Conservation (phyloP, 30 jellyfish, hydroid and myxozoan species). For the Aurelia aurita complex sp. Pacific region DNA sequence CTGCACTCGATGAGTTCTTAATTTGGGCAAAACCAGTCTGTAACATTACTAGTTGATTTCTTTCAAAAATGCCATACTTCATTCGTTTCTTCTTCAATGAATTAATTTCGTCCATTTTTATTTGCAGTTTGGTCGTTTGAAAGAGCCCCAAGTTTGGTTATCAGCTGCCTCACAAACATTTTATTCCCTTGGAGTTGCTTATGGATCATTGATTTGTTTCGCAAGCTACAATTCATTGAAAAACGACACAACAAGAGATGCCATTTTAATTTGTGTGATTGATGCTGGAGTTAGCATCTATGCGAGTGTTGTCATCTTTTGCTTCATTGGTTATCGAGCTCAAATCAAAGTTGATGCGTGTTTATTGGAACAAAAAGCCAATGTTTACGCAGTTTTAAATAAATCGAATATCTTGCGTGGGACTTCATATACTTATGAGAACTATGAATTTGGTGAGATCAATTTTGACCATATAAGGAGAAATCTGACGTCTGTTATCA, state of each 20-base stretch:
- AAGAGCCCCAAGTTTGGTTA: slow-evolving; percentile 92
- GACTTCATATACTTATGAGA: slow-evolving; percentile 63
- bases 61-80: too few relatives aligned
- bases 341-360: slow-evolving; percentile 84
- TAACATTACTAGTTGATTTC: too few relatives aligned
- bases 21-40: too few relatives aligned
- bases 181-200: slow-evolving; percentile 97
- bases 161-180: slow-evolving; percentile 99
- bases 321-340: slow-evolving; percentile 98
- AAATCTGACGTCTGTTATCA: slow-evolving; percentile 41
- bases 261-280: slow-evolving; percentile 82
- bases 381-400: slow-evolving; percentile 42
- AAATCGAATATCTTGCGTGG: slow-evolving; percentile 54
- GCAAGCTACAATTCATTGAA: slow-evolving; percentile 97
- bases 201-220: slow-evolving; percentile 97
- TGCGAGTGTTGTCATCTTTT: slow-evolving; percentile 96
- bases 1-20: too few relatives aligned
- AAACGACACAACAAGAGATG: slow-evolving; percentile 97
- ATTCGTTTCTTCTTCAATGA: not conserved
- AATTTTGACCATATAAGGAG: slow-evolving; percentile 30
- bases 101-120: not conserved
- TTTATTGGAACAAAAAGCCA: slow-evolving; percentile 32
- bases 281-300: slow-evolving; percentile 99
- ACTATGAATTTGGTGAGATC: slow-evolving; percentile 57
- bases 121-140: slow-evolving; percentile 74